Percentiles rank a stretch among this genome's conserved stretches.
Conservation (phyloP, 1,140 invertebrate genomes). For the Fopius arisanus region DNA sequence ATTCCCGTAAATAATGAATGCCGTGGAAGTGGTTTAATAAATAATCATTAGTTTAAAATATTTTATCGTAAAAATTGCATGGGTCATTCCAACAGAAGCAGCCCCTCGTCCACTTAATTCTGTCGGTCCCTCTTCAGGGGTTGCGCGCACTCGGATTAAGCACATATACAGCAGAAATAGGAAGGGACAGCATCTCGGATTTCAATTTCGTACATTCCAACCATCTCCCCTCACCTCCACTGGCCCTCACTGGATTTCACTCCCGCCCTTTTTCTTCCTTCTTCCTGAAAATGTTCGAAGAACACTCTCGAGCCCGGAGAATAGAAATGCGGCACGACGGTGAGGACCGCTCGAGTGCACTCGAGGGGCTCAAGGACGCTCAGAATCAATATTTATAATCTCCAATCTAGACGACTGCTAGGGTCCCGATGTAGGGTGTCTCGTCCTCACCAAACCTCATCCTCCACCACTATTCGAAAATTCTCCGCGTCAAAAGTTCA, state of each 20-base stretch:
- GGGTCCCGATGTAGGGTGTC: slow-evolving; percentile 37
- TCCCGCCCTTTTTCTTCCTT: neutral
- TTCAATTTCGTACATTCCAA: slow-evolving; percentile 9
- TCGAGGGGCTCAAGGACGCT: slow-evolving; percentile 55
- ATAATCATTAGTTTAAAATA: neutral
- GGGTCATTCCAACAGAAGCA: neutral
- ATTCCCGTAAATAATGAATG: no score
- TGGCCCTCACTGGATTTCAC: neutral
- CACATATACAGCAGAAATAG: slow-evolving; percentile 2
- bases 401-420: slow-evolving; percentile 56
- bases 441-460: no score
- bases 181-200: slow-evolving; percentile 8
- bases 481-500: no score
- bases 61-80: neutral
- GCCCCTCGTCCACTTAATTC: slow-evolving; percentile 8
- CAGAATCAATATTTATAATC: slow-evolving; percentile 59
- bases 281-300: slow-evolving; percentile 18
- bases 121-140: neutral
- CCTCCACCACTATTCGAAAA: slow-evolving; percentile 11
- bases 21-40: neutral
- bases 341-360: slow-evolving; percentile 50
- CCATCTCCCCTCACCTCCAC: neutral
- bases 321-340: slow-evolving; percentile 56
- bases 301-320: slow-evolving; percentile 50
- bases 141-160: neutral